These are phyloP conservation scores for Lepilemur ruficaudatus DNA, from an alignment of 2,797 vertebrate genomes.

Conservation along the genomic window DNA sequence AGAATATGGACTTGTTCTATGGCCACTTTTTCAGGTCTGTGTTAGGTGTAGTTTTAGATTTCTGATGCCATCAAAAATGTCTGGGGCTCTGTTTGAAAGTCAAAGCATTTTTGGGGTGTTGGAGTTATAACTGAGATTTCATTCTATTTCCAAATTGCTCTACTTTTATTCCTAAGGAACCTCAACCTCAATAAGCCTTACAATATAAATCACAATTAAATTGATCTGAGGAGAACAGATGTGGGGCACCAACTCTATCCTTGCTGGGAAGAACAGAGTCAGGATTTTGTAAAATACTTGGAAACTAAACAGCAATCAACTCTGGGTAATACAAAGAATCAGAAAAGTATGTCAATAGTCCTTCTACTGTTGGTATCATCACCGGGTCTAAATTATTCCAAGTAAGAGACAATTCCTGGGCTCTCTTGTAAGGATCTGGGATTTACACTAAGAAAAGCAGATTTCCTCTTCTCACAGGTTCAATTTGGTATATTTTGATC, in stretches of 20 bases:
- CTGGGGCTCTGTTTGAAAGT: background rate
- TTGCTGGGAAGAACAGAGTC: background rate
- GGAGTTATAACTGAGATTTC: background rate
- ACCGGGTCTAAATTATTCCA: background rate
- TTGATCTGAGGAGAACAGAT: background rate
- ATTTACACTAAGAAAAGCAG: background rate
- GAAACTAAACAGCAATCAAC: background rate
- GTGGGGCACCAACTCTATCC: background rate
- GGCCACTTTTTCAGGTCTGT: background rate
- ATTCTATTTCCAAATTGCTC: background rate
- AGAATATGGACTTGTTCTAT: background rate
- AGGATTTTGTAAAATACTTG: conserved; percentile 28
- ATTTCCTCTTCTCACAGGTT: background rate
- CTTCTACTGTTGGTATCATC: background rate
- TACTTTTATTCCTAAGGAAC: background rate
- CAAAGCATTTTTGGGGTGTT: background rate
- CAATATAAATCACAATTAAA: background rate
- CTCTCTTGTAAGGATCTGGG: background rate
- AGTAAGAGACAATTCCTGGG: background rate
- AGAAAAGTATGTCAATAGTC: background rate
- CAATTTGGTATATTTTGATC: background rate
- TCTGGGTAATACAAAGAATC: background rate
- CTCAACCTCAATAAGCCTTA: background rate
- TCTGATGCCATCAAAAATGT: background rate
- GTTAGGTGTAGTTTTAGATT: background rate